Evolutionary conservation across 2,113 vertebrate species (phyloP).

Genomic region (Menura novaehollandiae): DNA sequence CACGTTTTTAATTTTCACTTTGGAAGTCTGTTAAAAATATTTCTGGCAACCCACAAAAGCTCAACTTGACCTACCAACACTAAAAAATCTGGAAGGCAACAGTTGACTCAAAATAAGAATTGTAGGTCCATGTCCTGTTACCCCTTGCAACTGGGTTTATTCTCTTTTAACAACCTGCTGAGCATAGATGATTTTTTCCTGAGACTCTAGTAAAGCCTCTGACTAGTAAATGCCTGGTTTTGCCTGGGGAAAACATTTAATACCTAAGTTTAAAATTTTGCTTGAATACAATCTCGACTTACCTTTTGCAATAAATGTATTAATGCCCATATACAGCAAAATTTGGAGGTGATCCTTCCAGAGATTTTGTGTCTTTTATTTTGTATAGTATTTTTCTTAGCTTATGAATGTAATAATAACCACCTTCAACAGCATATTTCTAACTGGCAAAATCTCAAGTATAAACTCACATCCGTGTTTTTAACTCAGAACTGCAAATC

Average conservation of each 20-base stretch:
- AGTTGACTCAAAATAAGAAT: background rate
- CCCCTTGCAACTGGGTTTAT: background rate
- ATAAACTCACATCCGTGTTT: background rate
- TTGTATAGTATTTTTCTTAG: background rate
- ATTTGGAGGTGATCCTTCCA: background rate
- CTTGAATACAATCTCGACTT: background rate
- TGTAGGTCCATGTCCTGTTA: background rate
- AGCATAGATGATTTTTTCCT: background rate
- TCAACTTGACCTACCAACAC: background rate
- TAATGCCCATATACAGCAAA: background rate
- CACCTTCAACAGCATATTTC: background rate
- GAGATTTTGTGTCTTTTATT: background rate
- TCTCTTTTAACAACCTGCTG: background rate
- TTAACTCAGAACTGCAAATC: background rate
- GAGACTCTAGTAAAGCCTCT: background rate
- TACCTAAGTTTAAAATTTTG: background rate
- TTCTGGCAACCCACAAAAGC: background rate
- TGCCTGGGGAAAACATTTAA: background rate
- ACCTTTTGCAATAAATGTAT: background rate
- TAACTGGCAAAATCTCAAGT: background rate
- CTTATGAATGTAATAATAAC: background rate
- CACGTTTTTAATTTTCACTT: background rate
- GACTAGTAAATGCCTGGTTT: background rate
- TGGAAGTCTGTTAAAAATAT: background rate
- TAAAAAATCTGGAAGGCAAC: background rate